Evolutionary conservation across 2,113 vertebrate genomes (phyloP), one percentile per base, ranked within the genome.

Genomic region (Oxyura jamaicensis): DNA sequence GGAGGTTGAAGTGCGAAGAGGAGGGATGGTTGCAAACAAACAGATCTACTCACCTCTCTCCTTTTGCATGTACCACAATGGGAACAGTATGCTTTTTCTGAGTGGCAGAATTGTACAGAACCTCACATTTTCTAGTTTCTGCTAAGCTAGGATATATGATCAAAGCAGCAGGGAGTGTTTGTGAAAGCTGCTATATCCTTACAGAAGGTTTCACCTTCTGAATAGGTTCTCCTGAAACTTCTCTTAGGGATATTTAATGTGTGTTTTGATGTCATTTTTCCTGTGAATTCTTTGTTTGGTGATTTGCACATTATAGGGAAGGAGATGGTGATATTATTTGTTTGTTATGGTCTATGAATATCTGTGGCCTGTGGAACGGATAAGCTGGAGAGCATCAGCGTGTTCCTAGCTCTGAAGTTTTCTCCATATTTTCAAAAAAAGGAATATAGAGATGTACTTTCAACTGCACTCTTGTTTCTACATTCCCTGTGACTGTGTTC

Each of bases 381-480:
- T 62, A 82, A 53, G 31, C 9, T 82, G 53, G 35, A 87, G 77
- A 79, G 50, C 17, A 42, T 10, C 65, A 53, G 35, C 20, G 6
- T n/a, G 26, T 52, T 35, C 3, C 21, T 71, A 80, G 41, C 10
- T 93, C 73, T 91, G 33, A 39, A 35, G n/a, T 74, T 83, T 88
- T 87, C 31, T 79, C 36, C 48, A 0, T 82, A 44, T 89, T 89
- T 90, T 89, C 77, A 84, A 56, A 25, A 87, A 52, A 91, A 69
- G 21, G 21, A 85, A 86, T 78, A 31, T 50, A 60, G 36, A 92
- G 73, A 89, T 58, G 35, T 84, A 90, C 83, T 89, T 94, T 69
- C 79, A 89, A 75, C 50, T 94, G 88, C 74, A 92, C 81, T 36
- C 58, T 86, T 94, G 90, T 88, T 95, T 95, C 93, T 46, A 75